These are phyloP conservation scores for Sakesphorus luctuosus DNA, from an alignment of 2,113 vertebrate species.

Conservation along the genomic window DNA sequence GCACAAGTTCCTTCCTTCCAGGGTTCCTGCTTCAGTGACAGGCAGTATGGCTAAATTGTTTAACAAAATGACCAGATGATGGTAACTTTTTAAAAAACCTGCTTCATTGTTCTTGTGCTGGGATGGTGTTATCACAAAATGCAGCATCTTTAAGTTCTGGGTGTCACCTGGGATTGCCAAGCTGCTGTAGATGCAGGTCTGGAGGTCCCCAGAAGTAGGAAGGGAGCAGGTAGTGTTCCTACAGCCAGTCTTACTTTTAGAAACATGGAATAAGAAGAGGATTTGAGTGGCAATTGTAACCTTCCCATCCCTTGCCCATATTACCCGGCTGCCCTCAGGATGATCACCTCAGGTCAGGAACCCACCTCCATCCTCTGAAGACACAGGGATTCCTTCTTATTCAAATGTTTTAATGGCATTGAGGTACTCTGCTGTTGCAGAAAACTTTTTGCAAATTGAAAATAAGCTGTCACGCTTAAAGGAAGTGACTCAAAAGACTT, in stretches of 20 bases:
- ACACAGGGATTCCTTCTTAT: not conserved
- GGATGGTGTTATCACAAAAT: not conserved
- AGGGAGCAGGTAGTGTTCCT: too few species aligned
- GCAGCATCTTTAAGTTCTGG: not conserved
- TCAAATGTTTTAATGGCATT: not conserved
- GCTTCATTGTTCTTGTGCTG: rapidly evolving
- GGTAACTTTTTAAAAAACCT: not conserved
- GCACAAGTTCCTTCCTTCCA: not conserved
- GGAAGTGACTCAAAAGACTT: not conserved
- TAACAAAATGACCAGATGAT: not conserved
- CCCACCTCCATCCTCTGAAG: not conserved
- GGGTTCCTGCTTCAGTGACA: not conserved
- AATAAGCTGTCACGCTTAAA: not conserved
- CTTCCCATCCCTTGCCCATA: rapidly evolving
- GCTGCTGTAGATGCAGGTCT: not conserved
- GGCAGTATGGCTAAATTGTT: not conserved
- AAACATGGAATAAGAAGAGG: not conserved
- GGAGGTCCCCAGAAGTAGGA: not conserved
- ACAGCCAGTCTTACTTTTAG: not conserved
- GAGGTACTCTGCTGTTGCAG: not conserved
- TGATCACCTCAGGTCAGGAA: not conserved
- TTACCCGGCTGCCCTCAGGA: not conserved
- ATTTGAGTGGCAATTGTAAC: not conserved
- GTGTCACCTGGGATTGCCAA: not conserved
- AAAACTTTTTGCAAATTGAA: not conserved